These are phyloP conservation scores for Aegotheles bennettii DNA, from an alignment of 2,113 vertebrate genomes.

Conservation along the genomic window DNA sequence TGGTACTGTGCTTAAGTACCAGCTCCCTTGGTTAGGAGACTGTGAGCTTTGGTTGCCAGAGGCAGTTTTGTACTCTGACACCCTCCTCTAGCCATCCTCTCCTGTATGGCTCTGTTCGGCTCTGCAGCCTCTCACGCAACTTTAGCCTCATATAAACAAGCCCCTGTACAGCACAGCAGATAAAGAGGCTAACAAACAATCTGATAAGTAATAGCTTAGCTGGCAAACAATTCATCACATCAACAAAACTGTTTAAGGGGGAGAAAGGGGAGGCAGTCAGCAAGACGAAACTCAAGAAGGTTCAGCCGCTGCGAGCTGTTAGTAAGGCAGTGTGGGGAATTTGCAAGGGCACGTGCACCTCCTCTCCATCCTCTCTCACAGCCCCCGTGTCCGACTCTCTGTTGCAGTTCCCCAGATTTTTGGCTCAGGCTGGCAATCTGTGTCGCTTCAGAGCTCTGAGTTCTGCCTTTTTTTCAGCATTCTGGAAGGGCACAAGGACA, in stretches of 20 bases:
- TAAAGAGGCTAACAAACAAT: background rate
- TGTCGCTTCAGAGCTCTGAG: background rate
- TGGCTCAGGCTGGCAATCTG: background rate
- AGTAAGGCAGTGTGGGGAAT: background rate
- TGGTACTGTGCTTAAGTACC: background rate
- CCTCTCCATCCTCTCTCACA: background rate
- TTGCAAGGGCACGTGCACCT: background rate
- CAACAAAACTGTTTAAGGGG: background rate
- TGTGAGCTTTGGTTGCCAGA: rapidly evolving
- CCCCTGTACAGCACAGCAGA: background rate
- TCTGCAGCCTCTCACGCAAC: background rate
- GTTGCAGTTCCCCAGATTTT: background rate
- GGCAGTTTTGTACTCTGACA: background rate
- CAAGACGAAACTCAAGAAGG: background rate
- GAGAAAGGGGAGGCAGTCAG: background rate
- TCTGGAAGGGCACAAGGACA: background rate
- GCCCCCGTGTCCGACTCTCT: rapidly evolving
- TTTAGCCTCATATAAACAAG: background rate
- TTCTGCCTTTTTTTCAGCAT: background rate
- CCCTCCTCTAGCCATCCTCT: background rate
- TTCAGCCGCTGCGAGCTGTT: background rate
- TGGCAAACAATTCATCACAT: conserved; percentile 1
- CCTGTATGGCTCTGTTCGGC: rapidly evolving
- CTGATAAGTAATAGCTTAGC: background rate
- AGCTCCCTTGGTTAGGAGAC: background rate